phyloP scores from a whole-genome alignment of 2,888 invertebrate species.

The Baccha elongata region DNA sequence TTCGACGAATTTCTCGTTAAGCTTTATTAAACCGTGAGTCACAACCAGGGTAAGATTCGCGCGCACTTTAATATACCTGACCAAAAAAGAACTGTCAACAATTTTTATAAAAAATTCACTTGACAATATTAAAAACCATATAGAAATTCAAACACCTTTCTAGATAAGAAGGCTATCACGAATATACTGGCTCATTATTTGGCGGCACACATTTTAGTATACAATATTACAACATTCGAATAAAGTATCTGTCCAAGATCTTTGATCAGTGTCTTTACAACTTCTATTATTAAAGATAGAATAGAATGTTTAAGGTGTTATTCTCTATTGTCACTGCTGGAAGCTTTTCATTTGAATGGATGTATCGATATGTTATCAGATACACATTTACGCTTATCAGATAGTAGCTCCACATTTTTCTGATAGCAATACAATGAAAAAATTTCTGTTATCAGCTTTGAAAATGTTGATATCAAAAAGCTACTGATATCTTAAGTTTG shows the following conservation, averaged over 20 bases:
- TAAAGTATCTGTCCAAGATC: slow-evolving; percentile 24
- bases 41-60: slow-evolving; percentile 18
- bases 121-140: no score
- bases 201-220: slow-evolving; percentile 14
- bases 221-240: slow-evolving; percentile 15
- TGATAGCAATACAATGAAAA: slow-evolving; percentile 41
- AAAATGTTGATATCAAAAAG: slow-evolving; percentile 35
- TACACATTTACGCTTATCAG: slow-evolving; percentile 53
- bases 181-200: slow-evolving; percentile 55
- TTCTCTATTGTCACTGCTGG: slow-evolving; percentile 12
- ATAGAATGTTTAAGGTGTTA: neutral
- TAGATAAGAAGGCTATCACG: slow-evolving; percentile 47
- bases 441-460: slow-evolving; percentile 47
- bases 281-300: slow-evolving; percentile 19
- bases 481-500: slow-evolving; percentile 15
- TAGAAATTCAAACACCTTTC: slow-evolving; percentile 31
- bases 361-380: slow-evolving; percentile 58
- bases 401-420: slow-evolving; percentile 20
- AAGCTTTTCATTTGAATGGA: slow-evolving; percentile 19
- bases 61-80: slow-evolving; percentile 10
- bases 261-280: slow-evolving; percentile 50
- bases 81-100: slow-evolving; percentile 15
- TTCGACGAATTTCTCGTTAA: slow-evolving; percentile 15
- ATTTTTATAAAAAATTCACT: no score
- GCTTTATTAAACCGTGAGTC: neutral